A percentile compares a stretch with the other conserved stretches of the same genome.
These are phyloP conservation scores for Syngnathoides biaculeatus DNA, from an alignment of 2,113 vertebrate species.

Conservation along the genomic window DNA sequence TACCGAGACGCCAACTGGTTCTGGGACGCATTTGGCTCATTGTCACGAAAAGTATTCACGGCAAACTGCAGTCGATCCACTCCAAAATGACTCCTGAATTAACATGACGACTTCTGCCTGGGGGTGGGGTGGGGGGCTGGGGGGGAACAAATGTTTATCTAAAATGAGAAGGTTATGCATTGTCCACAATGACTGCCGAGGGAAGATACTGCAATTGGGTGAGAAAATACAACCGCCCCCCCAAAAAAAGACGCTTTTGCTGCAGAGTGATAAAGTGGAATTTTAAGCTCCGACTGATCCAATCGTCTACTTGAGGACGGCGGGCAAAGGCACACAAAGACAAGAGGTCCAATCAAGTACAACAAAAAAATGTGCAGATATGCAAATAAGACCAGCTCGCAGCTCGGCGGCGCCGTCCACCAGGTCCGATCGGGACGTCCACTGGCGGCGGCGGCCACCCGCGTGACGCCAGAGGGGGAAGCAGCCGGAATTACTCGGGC, in stretches of 20 bases:
- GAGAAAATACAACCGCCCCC: conserved; percentile 17
- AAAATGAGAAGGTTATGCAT: background rate
- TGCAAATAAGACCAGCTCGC: conserved; percentile 8
- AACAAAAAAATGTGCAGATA: conserved; percentile 21
- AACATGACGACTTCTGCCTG: background rate
- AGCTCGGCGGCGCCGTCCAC: conserved; percentile 23
- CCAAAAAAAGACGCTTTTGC: conserved; percentile 37
- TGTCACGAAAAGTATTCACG: background rate
- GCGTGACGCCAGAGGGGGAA: conserved; percentile 31
- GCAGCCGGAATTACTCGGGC: conserved; percentile 48
- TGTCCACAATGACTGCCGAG: background rate
- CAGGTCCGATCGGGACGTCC: conserved; percentile 7
- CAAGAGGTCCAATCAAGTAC: conserved; percentile 20
- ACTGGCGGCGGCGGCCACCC: conserved; percentile 47
- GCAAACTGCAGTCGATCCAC: background rate
- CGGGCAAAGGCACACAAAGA: conserved; percentile 20
- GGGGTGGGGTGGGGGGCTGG: background rate
- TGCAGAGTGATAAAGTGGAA: conserved; percentile 38
- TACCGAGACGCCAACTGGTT: background rate
- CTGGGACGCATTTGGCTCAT: background rate
- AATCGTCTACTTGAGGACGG: conserved; percentile 32
- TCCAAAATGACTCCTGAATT: background rate
- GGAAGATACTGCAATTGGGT: conserved; percentile 23
- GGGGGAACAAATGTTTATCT: conserved; percentile 8
- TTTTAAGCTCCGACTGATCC: conserved; percentile 53